Percentiles rank a stretch among this genome's conserved stretches.
phyloP scores from a whole-genome alignment of 2,888 invertebrate genomes.

The Bhutanitis thaidina region DNA sequence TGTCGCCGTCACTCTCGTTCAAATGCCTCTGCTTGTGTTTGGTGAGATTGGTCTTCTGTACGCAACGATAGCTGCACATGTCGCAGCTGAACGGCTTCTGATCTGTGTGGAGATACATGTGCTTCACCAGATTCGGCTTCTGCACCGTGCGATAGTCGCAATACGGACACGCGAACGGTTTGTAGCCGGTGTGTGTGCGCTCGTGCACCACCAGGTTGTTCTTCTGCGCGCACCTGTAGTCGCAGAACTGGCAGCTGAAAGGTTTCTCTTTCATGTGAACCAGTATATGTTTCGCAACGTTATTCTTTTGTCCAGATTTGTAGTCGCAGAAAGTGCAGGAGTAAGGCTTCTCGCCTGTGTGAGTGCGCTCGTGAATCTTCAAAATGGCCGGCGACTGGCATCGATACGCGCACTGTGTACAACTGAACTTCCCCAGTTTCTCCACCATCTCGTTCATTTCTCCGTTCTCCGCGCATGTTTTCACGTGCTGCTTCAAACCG shows the following conservation, averaged over 20 bases:
- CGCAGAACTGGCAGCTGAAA: conserved; percentile 71
- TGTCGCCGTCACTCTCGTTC: conserved; percentile 58
- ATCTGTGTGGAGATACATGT: conserved; percentile 75
- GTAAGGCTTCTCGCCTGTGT: conserved; percentile 72
- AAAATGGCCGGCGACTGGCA: conserved; percentile 74
- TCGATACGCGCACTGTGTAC: conserved; percentile 65
- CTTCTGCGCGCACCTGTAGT: conserved; percentile 72
- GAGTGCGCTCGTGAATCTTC: conserved; percentile 72
- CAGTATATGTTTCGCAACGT: conserved; percentile 72
- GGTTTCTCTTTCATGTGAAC: conserved; percentile 77
- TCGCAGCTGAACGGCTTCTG: conserved; percentile 75
- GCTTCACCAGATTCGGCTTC: conserved; percentile 74
- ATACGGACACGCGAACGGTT: conserved; percentile 71
- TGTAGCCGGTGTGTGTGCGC: conserved; percentile 72
- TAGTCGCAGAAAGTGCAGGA: conserved; percentile 72
- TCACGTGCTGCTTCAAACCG: conserved; percentile 60
- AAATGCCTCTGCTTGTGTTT: conserved; percentile 72
- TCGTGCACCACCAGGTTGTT: conserved; percentile 75
- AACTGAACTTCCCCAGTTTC: conserved; percentile 61
- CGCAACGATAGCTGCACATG: conserved; percentile 67
- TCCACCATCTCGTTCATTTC: conserved; percentile 36
- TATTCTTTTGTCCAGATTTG: conserved; percentile 74
- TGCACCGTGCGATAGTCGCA: conserved; percentile 74
- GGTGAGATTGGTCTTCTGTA: conserved; percentile 71
- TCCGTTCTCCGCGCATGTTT: conserved; percentile 42